Percentiles rank a stretch among this genome's conserved stretches.
These are phyloP conservation scores for Apodemia duryi DNA, from an alignment of 2,888 invertebrate genomes.

Conservation along the genomic window DNA sequence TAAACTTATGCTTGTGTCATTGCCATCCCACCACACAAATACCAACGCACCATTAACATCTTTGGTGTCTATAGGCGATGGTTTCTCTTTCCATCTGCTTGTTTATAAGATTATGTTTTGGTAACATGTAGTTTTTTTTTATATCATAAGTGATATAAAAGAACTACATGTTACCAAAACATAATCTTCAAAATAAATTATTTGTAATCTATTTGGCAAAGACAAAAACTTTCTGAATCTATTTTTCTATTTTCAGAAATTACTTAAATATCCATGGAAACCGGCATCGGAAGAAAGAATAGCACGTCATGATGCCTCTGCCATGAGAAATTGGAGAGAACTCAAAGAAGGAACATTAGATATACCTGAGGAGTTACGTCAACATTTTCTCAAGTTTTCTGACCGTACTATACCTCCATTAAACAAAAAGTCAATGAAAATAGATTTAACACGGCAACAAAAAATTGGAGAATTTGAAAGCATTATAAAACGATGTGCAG, in stretches of 20 bases:
- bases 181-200: too few species aligned
- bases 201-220: too few species aligned
- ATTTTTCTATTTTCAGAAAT: constrained; percentile 69
- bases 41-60: too few species aligned
- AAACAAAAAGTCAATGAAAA: constrained; percentile 52
- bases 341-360: constrained; percentile 78
- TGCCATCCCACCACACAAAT: too few species aligned
- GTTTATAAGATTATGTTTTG: too few species aligned
- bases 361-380: constrained; percentile 60
- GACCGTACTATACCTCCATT: constrained; percentile 74
- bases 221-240: too few species aligned
- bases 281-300: constrained; percentile 79
- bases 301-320: constrained; percentile 82
- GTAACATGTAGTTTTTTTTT: too few species aligned
- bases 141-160: too few species aligned
- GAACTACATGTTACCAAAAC: too few species aligned
- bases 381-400: constrained; percentile 84
- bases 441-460: constrained; percentile 47
- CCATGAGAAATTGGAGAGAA: constrained; percentile 84
- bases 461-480: constrained; percentile 68
- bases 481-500: constrained; percentile 64
- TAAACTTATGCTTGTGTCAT: too few species aligned
- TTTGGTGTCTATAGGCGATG: too few species aligned
- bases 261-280: constrained; percentile 83
- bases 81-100: too few species aligned